A percentile compares a stretch with the other conserved stretches of the same genome.
Conservation (phyloP, 2,113 vertebrate genomes). For the Phaetusa simplex region DNA sequence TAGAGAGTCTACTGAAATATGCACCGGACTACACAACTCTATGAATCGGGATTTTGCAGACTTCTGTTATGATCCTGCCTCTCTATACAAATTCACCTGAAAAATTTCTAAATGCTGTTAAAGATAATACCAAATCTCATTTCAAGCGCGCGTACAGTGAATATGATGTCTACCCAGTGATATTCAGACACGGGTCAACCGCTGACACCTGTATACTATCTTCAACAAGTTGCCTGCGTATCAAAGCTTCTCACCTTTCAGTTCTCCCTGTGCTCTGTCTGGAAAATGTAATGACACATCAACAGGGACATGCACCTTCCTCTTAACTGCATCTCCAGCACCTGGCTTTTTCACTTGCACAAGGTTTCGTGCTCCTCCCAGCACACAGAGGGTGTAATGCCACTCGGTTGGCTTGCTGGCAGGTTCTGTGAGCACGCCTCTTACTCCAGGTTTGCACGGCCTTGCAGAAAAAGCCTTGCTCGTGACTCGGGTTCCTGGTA, state of each 20-base stretch:
- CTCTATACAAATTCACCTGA: not conserved
- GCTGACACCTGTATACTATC: not conserved
- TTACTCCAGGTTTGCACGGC: not conserved
- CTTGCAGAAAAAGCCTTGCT: not conserved
- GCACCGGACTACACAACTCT: not conserved
- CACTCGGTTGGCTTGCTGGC: accelerated
- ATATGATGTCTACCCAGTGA: not conserved
- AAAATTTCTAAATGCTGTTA: not conserved
- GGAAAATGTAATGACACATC: not conserved
- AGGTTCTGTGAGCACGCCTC: not conserved
- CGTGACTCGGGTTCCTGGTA: not conserved
- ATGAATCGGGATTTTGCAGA: not conserved
- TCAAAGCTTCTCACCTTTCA: not conserved
- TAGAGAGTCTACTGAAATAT: not conserved
- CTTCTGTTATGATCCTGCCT: not conserved
- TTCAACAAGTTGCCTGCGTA: not conserved
- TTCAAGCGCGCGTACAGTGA: not conserved
- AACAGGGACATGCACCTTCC: not conserved
- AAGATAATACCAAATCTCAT: not conserved
- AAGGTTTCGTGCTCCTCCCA: not conserved
- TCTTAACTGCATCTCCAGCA: not conserved
- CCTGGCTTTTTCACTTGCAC: not conserved
- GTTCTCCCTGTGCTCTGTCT: not conserved
- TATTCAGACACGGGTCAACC: not conserved
- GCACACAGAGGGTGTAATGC: accelerated